Percentiles rank a stretch among this genome's conserved stretches.
phyloP scores from a whole-genome alignment of 2,113 vertebrate genomes.

The Platichthys flesus region DNA sequence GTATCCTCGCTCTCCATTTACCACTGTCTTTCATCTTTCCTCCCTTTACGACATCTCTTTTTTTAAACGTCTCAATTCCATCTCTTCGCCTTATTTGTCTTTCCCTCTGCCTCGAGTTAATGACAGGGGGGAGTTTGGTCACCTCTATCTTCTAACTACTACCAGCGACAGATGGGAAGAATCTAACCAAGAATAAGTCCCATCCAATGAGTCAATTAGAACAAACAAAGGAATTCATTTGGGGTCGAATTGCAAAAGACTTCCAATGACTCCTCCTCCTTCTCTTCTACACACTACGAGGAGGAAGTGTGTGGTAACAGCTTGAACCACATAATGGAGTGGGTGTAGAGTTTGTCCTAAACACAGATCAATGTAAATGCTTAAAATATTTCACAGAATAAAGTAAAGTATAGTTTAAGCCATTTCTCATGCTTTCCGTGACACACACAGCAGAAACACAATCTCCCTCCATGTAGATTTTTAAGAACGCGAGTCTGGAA shows the following conservation, averaged over 20 bases:
- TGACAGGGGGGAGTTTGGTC: slow-evolving; percentile 7
- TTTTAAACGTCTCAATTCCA: slow-evolving; percentile 17
- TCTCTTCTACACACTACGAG: no score
- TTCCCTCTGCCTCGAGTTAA: slow-evolving; percentile 31
- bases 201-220: background rate
- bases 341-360: no score
- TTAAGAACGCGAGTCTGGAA: slow-evolving; percentile 19
- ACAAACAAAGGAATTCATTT: no score
- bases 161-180: slow-evolving; percentile 2
- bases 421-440: slow-evolving; percentile 26
- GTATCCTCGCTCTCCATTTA: slow-evolving; percentile 38
- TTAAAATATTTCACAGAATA: no score
- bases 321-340: no score
- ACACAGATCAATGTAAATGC: no score
- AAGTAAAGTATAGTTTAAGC: background rate
- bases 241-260: no score
- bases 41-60: background rate
- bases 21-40: slow-evolving; percentile 43
- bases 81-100: slow-evolving; percentile 25
- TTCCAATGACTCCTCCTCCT: no score
- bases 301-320: no score
- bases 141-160: background rate
- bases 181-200: slow-evolving; percentile 1
- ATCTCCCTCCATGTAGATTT: slow-evolving; percentile 22
- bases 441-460: slow-evolving; percentile 31